A percentile compares a stretch with the other conserved stretches of the same genome.
Conservation (phyloP, 2,797 vertebrate species). For the Ptychobarbus kaznakovi region DNA sequence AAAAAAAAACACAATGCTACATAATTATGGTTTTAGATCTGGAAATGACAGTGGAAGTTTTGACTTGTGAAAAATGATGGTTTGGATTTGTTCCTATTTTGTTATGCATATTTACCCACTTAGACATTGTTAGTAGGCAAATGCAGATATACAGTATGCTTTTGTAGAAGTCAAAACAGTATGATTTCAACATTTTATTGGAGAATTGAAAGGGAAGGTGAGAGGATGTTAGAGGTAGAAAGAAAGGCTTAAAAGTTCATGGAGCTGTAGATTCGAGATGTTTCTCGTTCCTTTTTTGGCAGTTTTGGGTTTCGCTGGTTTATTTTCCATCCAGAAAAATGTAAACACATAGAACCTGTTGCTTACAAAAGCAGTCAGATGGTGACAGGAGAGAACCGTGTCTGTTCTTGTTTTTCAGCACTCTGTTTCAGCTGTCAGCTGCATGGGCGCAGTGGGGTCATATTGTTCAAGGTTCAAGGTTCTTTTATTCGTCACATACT, state of each 20-base stretch:
- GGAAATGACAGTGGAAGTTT: background rate
- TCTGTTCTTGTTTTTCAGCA: background rate
- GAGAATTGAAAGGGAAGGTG: background rate
- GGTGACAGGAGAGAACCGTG: background rate
- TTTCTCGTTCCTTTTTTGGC: background rate
- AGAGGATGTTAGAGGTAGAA: background rate
- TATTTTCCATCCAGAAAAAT: constrained; percentile 16
- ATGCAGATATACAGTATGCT: no score
- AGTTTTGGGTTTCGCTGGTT: background rate
- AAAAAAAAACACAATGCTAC: background rate
- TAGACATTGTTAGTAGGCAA: background rate
- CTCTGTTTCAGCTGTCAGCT: background rate
- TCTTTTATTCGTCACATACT: no score
- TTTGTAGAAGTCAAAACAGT: background rate
- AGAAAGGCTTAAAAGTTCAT: background rate
- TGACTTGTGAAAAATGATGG: background rate
- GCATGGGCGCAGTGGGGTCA: background rate
- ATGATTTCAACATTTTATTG: background rate
- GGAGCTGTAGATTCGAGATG: background rate
- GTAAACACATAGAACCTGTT: background rate
- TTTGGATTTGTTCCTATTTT: background rate
- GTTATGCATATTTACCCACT: background rate
- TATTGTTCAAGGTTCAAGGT: no score
- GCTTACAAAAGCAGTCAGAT: constrained; percentile 1
- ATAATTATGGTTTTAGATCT: background rate